A percentile compares a stretch with the other conserved stretches of the same genome.
phyloP scores from a whole-genome alignment of 2,113 vertebrate species.

The Accipiter virgatus region DNA sequence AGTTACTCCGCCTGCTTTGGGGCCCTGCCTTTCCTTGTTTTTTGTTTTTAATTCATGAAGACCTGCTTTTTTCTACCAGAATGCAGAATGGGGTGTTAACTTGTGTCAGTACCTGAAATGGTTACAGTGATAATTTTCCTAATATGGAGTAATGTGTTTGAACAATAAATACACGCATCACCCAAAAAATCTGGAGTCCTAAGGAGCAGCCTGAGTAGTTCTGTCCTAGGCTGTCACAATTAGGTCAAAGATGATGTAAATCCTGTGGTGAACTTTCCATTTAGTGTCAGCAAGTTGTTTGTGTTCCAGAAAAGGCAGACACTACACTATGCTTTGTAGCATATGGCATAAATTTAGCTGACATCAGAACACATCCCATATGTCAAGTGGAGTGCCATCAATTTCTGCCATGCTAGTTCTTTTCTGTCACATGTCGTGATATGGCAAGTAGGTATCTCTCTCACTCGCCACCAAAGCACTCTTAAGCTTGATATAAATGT shows the following conservation, averaged over 20 bases:
- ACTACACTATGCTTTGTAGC: not conserved
- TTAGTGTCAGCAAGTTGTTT: constrained; percentile 33
- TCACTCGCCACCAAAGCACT: not conserved
- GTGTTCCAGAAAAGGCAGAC: constrained; percentile 50
- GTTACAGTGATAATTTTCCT: constrained; percentile 6
- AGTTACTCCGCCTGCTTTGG: not conserved
- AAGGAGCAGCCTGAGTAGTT: constrained; percentile 15
- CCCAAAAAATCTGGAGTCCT: not conserved
- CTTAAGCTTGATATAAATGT: not conserved
- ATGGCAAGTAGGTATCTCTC: not conserved
- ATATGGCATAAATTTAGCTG: constrained; percentile 55
- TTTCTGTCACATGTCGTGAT: not conserved
- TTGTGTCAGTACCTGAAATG: constrained; percentile 11
- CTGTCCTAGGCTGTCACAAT: constrained; percentile 31
- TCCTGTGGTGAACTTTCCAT: constrained; percentile 46
- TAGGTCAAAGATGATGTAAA: constrained; percentile 62
- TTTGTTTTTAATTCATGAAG: not conserved
- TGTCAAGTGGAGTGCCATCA: constrained; percentile 3
- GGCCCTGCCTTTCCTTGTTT: not conserved
- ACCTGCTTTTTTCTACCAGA: not conserved
- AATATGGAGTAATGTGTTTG: not conserved
- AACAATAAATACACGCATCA: not conserved
- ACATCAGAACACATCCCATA: constrained; percentile 6
- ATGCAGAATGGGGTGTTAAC: not conserved
- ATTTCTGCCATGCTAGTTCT: not conserved